These are phyloP conservation scores for Anolis sagrei DNA, from an alignment of 2,113 vertebrate species.

Conservation along the genomic window DNA sequence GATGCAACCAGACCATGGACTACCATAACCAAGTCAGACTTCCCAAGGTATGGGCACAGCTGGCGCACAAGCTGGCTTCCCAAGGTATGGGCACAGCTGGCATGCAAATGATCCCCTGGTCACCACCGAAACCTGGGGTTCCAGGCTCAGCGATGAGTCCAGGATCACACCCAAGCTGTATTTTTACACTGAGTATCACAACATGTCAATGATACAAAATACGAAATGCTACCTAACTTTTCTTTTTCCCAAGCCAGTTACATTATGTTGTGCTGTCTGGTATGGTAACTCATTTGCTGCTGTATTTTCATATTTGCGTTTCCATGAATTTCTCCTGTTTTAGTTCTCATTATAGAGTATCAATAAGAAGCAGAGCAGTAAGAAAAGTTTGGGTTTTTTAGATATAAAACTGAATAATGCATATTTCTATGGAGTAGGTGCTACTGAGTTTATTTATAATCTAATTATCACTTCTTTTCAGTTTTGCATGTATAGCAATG, in stretches of 20 bases:
- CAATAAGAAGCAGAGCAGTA: background rate
- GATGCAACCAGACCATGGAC: too few relatives aligned
- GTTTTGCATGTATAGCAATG: background rate
- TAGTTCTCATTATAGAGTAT: background rate
- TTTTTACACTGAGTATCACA: too few relatives aligned
- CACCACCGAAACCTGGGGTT: too few relatives aligned
- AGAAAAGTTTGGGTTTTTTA: conserved; percentile 2
- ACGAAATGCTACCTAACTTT: conserved; percentile 8
- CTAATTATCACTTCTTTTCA: background rate
- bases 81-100: too few relatives aligned
- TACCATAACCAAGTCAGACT: too few relatives aligned
- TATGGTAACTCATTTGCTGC: background rate
- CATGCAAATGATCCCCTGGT: too few relatives aligned
- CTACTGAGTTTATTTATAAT: conserved; percentile 24
- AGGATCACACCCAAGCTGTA: too few relatives aligned
- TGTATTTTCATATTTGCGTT: background rate
- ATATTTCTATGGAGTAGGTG: background rate
- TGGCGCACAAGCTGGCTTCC: too few relatives aligned
- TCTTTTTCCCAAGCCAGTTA: conserved; percentile 30
- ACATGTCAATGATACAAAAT: conserved; percentile 38
- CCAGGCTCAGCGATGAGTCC: too few relatives aligned
- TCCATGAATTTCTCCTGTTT: background rate
- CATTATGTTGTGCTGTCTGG: background rate
- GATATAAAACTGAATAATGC: conserved; percentile 16
- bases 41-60: too few relatives aligned